phyloP scores from a whole-genome alignment of 2,888 invertebrate genomes.

The Dicranocentrus wangi region DNA sequence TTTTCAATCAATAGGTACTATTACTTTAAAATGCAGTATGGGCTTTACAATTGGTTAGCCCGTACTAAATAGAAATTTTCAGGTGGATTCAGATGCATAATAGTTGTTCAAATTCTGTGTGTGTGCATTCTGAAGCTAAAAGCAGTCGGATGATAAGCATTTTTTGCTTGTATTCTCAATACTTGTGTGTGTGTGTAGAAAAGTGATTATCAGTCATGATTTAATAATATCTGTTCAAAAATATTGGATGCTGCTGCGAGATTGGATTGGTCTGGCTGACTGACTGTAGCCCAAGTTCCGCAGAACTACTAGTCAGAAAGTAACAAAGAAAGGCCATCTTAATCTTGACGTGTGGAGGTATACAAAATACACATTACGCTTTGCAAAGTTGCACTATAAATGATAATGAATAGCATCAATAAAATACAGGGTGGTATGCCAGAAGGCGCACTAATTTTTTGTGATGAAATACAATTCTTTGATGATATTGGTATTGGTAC shows the following conservation, averaged over 20 bases:
- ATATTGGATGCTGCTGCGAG: no score
- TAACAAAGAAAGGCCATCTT: background rate
- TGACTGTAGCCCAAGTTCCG: no score
- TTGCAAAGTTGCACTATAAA: background rate
- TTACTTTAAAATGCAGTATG: background rate
- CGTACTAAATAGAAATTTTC: no score
- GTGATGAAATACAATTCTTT: conserved; percentile 5
- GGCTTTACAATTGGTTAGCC: background rate
- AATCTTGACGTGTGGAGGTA: background rate
- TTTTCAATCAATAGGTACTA: conserved; percentile 19
- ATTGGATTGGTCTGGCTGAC: no score
- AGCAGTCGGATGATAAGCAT: conserved; percentile 23
- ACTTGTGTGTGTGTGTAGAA: background rate
- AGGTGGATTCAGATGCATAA: no score
- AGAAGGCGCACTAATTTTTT: background rate
- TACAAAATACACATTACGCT: no score
- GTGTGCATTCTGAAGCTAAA: no score
- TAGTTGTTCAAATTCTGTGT: no score
- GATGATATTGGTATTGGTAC: no score
- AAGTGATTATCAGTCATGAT: conserved; percentile 14
- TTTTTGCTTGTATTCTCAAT: background rate
- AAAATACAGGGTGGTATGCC: no score
- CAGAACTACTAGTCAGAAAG: background rate
- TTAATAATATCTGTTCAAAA: background rate
- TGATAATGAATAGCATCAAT: no score